Conservation (phyloP, 2,888 invertebrate species). For the Pomacea canaliculata region DNA sequence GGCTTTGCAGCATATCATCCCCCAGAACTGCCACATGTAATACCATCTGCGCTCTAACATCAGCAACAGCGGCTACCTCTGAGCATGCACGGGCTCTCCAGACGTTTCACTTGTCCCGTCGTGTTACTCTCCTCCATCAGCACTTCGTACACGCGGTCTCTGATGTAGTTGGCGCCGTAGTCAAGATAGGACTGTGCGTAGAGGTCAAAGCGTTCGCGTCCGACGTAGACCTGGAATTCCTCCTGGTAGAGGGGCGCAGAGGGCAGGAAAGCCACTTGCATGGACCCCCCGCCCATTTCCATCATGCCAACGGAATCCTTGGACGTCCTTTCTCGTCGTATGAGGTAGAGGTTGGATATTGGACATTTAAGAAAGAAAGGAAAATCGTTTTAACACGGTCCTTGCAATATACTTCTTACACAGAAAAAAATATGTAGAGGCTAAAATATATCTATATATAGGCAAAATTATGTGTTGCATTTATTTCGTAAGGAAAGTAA, state of each 20-base stretch:
- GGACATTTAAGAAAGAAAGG: no score
- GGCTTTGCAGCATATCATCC: no score
- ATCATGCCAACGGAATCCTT: slow-evolving; percentile 70
- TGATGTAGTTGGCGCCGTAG: slow-evolving; percentile 60
- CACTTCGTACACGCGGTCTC: slow-evolving; percentile 42
- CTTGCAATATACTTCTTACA: no score
- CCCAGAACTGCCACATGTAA: no score
- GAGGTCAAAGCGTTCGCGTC: slow-evolving; percentile 56
- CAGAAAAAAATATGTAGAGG: no score
- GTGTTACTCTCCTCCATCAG: slow-evolving; percentile 30
- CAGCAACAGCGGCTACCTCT: slow-evolving; percentile 43
- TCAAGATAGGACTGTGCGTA: slow-evolving; percentile 67
- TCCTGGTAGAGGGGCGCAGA: slow-evolving; percentile 59
- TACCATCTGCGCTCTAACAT: background rate
- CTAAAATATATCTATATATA: background rate
- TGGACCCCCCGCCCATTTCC: slow-evolving; percentile 74
- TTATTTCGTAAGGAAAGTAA: no score
- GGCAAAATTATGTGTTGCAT: background rate
- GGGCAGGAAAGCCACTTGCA: slow-evolving; percentile 72
- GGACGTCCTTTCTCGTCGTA: slow-evolving; percentile 3
- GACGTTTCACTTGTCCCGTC: background rate
- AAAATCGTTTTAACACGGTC: no score
- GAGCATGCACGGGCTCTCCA: slow-evolving; percentile 61
- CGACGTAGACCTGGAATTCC: slow-evolving; percentile 62
- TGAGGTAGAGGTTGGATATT: no score